A percentile compares a stretch with the other conserved stretches of the same genome.
phyloP scores from a whole-genome alignment of 2,888 invertebrate genomes.

The Melieria picta region DNA sequence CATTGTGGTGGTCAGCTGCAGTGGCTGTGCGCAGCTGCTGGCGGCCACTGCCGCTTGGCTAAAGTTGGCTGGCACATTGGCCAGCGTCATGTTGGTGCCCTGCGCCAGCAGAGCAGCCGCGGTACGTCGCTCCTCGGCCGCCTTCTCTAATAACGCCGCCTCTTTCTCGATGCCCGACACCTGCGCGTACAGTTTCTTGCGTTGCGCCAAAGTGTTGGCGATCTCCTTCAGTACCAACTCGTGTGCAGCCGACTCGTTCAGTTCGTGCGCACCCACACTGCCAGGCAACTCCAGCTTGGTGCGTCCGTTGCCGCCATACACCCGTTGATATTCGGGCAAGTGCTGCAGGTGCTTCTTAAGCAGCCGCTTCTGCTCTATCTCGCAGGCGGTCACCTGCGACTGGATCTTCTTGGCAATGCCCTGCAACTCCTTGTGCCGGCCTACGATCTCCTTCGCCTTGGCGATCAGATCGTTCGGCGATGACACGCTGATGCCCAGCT shows the following conservation, averaged over 20 bases:
- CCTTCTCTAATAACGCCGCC: slow-evolving; percentile 78
- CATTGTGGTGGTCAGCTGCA: slow-evolving; percentile 40
- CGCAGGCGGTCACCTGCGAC: slow-evolving; percentile 76
- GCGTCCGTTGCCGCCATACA: slow-evolving; percentile 53
- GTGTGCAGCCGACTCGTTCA: slow-evolving; percentile 77
- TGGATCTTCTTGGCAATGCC: slow-evolving; percentile 88
- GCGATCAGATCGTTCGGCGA: slow-evolving; percentile 86
- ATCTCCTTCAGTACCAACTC: slow-evolving; percentile 89
- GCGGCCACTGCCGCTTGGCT: slow-evolving; percentile 42
- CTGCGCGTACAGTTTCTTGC: slow-evolving; percentile 85
- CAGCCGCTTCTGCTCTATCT: slow-evolving; percentile 79
- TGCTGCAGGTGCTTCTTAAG: slow-evolving; percentile 80
- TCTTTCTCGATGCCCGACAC: slow-evolving; percentile 83
- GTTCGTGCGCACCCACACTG: slow-evolving; percentile 66
- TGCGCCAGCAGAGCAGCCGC: slow-evolving; percentile 62
- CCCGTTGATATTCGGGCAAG: slow-evolving; percentile 71
- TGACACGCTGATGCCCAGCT: slow-evolving; percentile 88
- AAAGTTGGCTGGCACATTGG: slow-evolving; percentile 38
- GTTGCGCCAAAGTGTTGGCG: slow-evolving; percentile 81
- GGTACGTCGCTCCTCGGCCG: slow-evolving; percentile 73
- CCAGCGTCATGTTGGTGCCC: slow-evolving; percentile 61
- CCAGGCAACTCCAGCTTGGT: slow-evolving; percentile 52
- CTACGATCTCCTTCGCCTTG: slow-evolving; percentile 91
- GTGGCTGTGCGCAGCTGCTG: slow-evolving; percentile 33
- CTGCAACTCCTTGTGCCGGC: slow-evolving; percentile 91